These are phyloP conservation scores for Brachionus asplanchnoidis DNA, from an alignment of 1,140 invertebrate genomes.

Conservation along the genomic window DNA sequence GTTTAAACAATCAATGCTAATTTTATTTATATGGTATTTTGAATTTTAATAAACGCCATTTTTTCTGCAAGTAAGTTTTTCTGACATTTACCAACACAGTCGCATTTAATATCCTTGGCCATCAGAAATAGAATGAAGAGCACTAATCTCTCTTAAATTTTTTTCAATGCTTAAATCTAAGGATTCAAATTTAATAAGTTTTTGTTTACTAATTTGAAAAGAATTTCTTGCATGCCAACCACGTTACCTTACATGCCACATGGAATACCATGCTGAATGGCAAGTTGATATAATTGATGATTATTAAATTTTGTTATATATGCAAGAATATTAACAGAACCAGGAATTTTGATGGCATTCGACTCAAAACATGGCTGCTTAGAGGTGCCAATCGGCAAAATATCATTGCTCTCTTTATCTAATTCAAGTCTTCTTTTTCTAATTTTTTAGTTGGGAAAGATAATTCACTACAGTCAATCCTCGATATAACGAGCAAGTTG, in stretches of 20 bases:
- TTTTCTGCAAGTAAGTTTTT: constrained; percentile 17
- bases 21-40: background rate
- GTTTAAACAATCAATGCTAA: too few relatives aligned
- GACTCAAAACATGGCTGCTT: background rate
- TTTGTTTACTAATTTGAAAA: constrained; percentile 22
- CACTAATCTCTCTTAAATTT: constrained; percentile 1
- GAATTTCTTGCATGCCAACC: background rate
- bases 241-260: too few relatives aligned
- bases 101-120: constrained; percentile 8
- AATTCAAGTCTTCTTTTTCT: background rate
- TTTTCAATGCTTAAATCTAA: background rate
- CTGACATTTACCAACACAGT: constrained; percentile 1
- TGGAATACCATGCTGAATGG: background rate
- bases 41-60: background rate
- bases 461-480: too few relatives aligned
- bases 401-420: background rate
- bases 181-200: background rate
- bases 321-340: background rate
- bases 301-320: constrained; percentile 3
- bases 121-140: background rate
- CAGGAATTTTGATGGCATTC: background rate
- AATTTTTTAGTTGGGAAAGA: background rate
- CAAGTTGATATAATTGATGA: background rate
- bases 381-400: background rate
- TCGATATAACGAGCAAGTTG: too few relatives aligned